Evolutionary conservation across 2,888 invertebrate genomes (phyloP).

Genomic region (Apamea epomidion): DNA sequence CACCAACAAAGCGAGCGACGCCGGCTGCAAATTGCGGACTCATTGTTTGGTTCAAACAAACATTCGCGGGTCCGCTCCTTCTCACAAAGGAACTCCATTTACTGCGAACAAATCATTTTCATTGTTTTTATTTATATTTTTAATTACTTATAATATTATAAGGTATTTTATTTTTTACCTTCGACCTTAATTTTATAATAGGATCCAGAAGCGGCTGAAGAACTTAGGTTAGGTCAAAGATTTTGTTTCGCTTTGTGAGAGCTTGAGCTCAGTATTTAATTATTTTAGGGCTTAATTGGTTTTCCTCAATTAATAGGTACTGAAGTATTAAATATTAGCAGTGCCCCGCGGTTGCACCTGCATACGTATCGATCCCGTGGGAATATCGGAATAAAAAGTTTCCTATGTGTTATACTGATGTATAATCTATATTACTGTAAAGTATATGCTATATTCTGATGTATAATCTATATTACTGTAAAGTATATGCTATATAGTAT

Average conservation of each 20-base stretch:
- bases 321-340: neutral
- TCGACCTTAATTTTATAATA: conserved; percentile 2
- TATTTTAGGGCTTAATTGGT: conserved; percentile 27
- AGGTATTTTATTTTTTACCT: neutral
- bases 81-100: conserved; percentile 87
- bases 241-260: neutral
- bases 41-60: conserved; percentile 88
- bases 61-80: conserved; percentile 85
- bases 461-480: too few relatives aligned
- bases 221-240: conserved; percentile 18
- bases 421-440: too few relatives aligned
- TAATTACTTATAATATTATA: conserved; percentile 71
- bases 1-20: conserved; percentile 85
- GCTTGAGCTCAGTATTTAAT: neutral
- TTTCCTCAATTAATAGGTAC: neutral
- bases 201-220: neutral
- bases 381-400: too few relatives aligned
- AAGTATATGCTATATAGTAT: too few relatives aligned
- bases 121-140: conserved; percentile 77
- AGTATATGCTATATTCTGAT: too few relatives aligned
- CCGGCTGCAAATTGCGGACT: conserved; percentile 87
- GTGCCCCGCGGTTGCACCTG: too few relatives aligned
- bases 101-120: conserved; percentile 82
- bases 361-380: too few relatives aligned
- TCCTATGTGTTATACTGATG: too few relatives aligned